Percentiles rank a stretch among this genome's conserved stretches.
phyloP scores from a whole-genome alignment of 2,113 vertebrate genomes.

The Oncorhynchus gorbuscha region DNA sequence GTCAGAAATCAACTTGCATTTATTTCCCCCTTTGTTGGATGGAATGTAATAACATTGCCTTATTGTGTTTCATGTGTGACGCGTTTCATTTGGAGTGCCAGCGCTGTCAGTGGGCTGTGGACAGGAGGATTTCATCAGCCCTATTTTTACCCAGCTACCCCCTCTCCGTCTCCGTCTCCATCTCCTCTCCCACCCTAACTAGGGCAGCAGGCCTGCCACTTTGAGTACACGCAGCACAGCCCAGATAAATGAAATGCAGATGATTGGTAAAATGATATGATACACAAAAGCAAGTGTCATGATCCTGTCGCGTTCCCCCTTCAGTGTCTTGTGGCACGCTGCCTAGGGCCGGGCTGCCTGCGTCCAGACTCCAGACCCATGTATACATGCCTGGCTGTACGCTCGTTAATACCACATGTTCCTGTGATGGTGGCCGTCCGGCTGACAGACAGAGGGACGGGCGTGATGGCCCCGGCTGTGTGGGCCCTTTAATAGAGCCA shows the following conservation, averaged over 20 bases:
- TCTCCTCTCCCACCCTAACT: conserved; percentile 65
- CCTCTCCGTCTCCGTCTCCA: conserved; percentile 31
- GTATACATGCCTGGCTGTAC: neutral
- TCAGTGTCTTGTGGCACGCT: conserved; percentile 44
- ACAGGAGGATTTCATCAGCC: conserved; percentile 70
- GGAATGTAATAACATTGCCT: conserved; percentile 61
- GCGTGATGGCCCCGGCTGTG: conserved; percentile 46
- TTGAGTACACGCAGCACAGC: conserved; percentile 49
- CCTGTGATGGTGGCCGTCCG: conserved; percentile 57
- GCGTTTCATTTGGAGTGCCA: conserved; percentile 57
- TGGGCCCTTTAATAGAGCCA: conserved; percentile 42
- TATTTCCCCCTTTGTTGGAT: conserved; percentile 56
- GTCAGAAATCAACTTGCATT: conserved; percentile 67
- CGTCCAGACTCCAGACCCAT: neutral
- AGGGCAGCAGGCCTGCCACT: conserved; percentile 72
- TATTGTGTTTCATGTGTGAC: conserved; percentile 46
- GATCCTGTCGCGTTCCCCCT: conserved; percentile 62
- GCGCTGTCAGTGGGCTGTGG: conserved; percentile 58
- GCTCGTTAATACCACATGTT: conserved; percentile 47
- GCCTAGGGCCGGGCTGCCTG: conserved; percentile 56
- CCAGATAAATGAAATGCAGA: conserved; percentile 71
- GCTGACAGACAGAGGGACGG: conserved; percentile 52
- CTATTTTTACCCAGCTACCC: conserved; percentile 51
- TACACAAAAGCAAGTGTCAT: conserved; percentile 71
- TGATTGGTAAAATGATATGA: conserved; percentile 75